Percentiles rank a stretch among this genome's conserved stretches.
Evolutionary conservation across 2,888 invertebrate genomes (phyloP).

Genomic region (Pseudococcus jackbeardsleyi): DNA sequence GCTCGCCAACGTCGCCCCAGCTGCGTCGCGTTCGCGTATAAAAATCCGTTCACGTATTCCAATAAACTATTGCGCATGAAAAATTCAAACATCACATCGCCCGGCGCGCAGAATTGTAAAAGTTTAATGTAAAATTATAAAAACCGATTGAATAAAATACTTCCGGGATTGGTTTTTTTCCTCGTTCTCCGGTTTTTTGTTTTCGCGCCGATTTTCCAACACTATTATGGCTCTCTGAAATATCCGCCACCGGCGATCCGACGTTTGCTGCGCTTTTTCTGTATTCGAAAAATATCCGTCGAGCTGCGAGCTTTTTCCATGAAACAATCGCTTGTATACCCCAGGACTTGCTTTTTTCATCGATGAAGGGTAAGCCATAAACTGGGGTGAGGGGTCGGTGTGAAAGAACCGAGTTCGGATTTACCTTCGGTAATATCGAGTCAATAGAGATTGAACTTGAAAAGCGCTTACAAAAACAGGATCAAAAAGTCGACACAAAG

Average conservation of each 20-base stretch:
- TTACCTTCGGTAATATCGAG: slow-evolving; percentile 28
- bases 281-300: neutral
- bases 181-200: neutral
- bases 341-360: neutral
- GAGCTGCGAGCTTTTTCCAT: neutral
- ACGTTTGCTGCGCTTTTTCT: neutral
- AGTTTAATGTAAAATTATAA: slow-evolving; percentile 46
- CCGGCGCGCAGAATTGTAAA: slow-evolving; percentile 25
- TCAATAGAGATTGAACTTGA: slow-evolving; percentile 48
- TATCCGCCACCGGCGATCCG: neutral
- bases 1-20: neutral
- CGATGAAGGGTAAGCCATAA: neutral
- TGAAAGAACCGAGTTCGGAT: neutral
- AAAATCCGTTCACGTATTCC: slow-evolving; percentile 46
- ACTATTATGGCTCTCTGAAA: neutral
- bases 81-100: slow-evolving; percentile 36
- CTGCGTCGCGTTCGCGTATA: neutral
- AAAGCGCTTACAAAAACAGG: slow-evolving; percentile 40
- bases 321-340: neutral
- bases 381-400: neutral
- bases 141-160: slow-evolving; percentile 51
- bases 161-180: slow-evolving; percentile 12
- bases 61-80: slow-evolving; percentile 46
- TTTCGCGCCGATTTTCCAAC: neutral
- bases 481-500: slow-evolving; percentile 48